Evolutionary conservation across 2,888 invertebrate species (phyloP).

Genomic region (Pammene fasciana): DNA sequence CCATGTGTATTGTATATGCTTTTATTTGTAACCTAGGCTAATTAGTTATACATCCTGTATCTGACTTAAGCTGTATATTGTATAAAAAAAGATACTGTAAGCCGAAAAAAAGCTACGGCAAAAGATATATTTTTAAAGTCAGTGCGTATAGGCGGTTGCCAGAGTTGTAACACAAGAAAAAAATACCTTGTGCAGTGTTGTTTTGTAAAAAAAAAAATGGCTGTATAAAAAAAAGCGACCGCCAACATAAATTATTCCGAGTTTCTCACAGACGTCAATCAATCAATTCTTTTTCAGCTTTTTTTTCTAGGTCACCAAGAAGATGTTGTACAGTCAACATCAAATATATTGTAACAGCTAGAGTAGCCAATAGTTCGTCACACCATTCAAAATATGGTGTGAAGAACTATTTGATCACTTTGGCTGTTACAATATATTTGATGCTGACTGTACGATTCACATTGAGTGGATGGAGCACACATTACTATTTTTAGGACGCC

Average conservation of each 20-base stretch:
- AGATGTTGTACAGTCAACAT: too few relatives aligned
- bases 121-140: constrained; percentile 76
- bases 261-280: constrained; percentile 55
- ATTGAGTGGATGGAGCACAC: too few relatives aligned
- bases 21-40: constrained; percentile 34
- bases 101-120: constrained; percentile 52
- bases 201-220: constrained; percentile 68
- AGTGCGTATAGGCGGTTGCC: constrained; percentile 70
- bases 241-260: constrained; percentile 65
- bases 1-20: constrained; percentile 43
- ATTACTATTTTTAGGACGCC: too few relatives aligned
- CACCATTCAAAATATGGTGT: too few relatives aligned
- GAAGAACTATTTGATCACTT: too few relatives aligned
- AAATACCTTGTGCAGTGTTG: constrained; percentile 68
- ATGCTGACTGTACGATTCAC: too few relatives aligned
- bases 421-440: too few relatives aligned
- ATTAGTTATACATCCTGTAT: constrained; percentile 43
- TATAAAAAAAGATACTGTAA: constrained; percentile 45
- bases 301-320: not conserved
- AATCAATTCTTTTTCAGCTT: constrained; percentile 28
- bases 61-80: constrained; percentile 42
- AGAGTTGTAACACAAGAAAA: constrained; percentile 76
- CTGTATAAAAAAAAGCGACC: constrained; percentile 65
- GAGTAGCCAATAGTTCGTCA: too few relatives aligned
- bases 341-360: too few relatives aligned